These are phyloP conservation scores for Megamerina dolium DNA, from an alignment of 2,888 invertebrate genomes.

Conservation along the genomic window DNA sequence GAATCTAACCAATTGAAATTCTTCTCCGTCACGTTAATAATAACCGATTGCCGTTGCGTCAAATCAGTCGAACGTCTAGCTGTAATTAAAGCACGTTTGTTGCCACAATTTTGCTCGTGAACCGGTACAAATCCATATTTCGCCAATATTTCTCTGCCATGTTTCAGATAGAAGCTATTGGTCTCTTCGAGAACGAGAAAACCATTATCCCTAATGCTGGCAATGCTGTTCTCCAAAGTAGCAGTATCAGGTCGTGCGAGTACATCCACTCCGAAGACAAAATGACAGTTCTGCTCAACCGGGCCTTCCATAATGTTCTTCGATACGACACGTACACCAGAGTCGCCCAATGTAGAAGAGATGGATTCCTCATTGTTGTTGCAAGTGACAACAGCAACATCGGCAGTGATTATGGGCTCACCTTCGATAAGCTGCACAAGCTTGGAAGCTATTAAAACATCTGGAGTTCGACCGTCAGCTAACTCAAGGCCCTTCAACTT, in stretches of 20 bases:
- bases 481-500: constrained; percentile 72
- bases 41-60: constrained; percentile 45
- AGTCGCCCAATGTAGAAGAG: constrained; percentile 53
- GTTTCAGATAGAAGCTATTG: constrained; percentile 46
- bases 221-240: constrained; percentile 56
- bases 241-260: constrained; percentile 55
- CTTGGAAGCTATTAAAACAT: constrained; percentile 59
- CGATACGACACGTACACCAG: constrained; percentile 58
- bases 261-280: constrained; percentile 63
- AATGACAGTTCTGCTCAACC: constrained; percentile 63
- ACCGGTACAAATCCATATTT: constrained; percentile 53
- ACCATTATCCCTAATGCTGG: constrained; percentile 62
- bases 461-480: constrained; percentile 56
- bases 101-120: constrained; percentile 59
- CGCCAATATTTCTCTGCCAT: constrained; percentile 46
- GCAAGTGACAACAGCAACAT: constrained; percentile 55
- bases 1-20: constrained; percentile 75
- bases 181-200: constrained; percentile 71
- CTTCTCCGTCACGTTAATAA: constrained; percentile 64
- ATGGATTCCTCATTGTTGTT: constrained; percentile 53
- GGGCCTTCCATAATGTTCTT: constrained; percentile 59
- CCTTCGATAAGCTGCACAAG: constrained; percentile 61
- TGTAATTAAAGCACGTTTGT: constrained; percentile 60
- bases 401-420: constrained; percentile 68
- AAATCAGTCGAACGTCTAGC: constrained; percentile 51